These are phyloP conservation scores for Dendrophyllia cribrosa DNA, from an alignment of 64 coral and sea anemone species.

Conservation along the genomic window DNA sequence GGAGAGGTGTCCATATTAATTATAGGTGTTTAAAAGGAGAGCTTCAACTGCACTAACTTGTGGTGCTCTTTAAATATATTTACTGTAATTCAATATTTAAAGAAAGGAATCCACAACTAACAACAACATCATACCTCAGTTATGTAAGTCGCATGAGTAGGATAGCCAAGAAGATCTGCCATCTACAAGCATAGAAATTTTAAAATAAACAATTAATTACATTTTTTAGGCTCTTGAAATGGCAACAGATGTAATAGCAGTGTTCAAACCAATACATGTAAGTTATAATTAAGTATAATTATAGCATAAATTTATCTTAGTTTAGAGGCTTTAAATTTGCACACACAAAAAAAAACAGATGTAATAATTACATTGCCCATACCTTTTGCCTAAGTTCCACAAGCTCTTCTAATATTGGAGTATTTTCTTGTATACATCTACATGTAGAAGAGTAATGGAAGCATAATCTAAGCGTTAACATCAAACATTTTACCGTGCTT, in stretches of 20 bases:
- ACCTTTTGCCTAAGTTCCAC: slow-evolving; percentile 93
- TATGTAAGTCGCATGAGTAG: slow-evolving; percentile 92
- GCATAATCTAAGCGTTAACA: not conserved
- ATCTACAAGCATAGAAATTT: slow-evolving; percentile 39
- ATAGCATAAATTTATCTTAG: too few species aligned
- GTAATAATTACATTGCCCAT: not conserved
- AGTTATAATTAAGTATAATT: too few species aligned
- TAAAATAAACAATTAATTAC: not conserved
- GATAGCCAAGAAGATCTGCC: slow-evolving; percentile 91
- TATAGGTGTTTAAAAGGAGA: too few species aligned
- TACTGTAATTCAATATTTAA: too few species aligned
- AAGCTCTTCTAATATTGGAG: slow-evolving; percentile 91
- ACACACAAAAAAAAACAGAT: too few species aligned
- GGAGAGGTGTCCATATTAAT: too few species aligned
- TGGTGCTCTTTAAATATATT: too few species aligned
- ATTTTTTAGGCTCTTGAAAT: not conserved
- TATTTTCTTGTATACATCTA: slow-evolving; percentile 95
- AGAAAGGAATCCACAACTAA: too few species aligned
- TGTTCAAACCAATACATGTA: too few species aligned
- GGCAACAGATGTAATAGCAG: not conserved
- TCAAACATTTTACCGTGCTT: too few species aligned
- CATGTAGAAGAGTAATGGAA: slow-evolving; percentile 61
- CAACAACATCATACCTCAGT: slow-evolving; percentile 59
- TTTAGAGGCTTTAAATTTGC: too few species aligned
- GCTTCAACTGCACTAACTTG: too few species aligned